These are phyloP conservation scores for Tachuris rubrigastra DNA, from an alignment of 2,113 vertebrate genomes.

Conservation along the genomic window DNA sequence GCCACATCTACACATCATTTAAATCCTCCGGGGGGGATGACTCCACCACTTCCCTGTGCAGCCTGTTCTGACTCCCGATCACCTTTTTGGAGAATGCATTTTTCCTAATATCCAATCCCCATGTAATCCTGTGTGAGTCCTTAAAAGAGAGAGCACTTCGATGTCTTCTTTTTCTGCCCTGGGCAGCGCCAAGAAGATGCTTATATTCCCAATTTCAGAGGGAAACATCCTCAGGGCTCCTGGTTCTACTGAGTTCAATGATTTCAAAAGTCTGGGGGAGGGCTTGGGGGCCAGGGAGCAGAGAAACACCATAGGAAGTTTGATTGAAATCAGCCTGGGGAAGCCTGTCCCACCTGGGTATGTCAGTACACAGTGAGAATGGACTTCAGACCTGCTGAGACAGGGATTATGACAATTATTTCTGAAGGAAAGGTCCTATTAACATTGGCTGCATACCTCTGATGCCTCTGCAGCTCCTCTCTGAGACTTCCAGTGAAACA, in stretches of 20 bases:
- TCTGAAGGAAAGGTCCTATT: neutral
- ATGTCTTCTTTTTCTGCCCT: neutral
- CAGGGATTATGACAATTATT: neutral
- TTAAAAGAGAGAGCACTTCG: neutral
- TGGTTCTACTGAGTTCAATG: too few species aligned
- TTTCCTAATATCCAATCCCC: neutral
- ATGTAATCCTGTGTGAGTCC: neutral
- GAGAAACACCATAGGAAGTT: neutral
- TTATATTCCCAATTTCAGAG: neutral
- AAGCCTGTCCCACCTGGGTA: neutral
- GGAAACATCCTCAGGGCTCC: neutral
- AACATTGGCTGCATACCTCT: neutral
- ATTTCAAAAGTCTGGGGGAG: neutral
- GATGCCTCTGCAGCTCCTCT: neutral
- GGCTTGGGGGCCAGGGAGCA: neutral
- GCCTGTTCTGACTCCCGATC: neutral
- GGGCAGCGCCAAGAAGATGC: neutral
- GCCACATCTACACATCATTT: neutral
- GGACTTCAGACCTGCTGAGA: neutral
- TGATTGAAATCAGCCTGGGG: neutral
- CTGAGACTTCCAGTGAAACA: neutral
- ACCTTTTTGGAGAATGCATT: neutral
- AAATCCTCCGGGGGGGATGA: neutral
- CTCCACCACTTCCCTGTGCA: neutral
- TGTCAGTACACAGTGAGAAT: neutral